A percentile compares a stretch with the other conserved stretches of the same genome.
Evolutionary conservation across 1,140 invertebrate species (phyloP).

Genomic region (Cydia fagiglandana): DNA sequence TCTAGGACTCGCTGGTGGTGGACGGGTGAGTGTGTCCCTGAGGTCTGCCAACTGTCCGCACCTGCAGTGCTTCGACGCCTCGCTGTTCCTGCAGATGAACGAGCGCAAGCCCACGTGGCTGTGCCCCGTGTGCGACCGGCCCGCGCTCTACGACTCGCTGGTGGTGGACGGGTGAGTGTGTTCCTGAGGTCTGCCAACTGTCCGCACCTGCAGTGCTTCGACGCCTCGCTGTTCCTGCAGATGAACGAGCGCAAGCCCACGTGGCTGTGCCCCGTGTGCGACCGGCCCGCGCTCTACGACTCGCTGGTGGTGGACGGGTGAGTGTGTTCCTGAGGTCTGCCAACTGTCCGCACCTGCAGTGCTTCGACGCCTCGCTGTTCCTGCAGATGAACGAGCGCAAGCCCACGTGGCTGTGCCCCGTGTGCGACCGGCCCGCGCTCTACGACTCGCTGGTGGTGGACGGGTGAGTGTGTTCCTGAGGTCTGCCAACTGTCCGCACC

Average conservation of each 20-base stretch:
- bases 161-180: slow-evolving; percentile 91
- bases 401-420: slow-evolving; percentile 98
- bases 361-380: slow-evolving; percentile 78
- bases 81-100: slow-evolving; percentile 98
- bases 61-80: slow-evolving; percentile 95
- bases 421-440: slow-evolving; percentile 94
- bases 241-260: slow-evolving; percentile 88
- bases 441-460: slow-evolving; percentile 96
- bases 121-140: slow-evolving; percentile 97
- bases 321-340: slow-evolving; percentile 40
- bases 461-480: slow-evolving; percentile 79
- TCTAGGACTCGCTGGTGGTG: slow-evolving; percentile 94
- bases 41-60: no score
- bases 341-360: no score
- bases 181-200: no score
- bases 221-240: slow-evolving; percentile 79
- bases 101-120: slow-evolving; percentile 99
- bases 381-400: slow-evolving; percentile 80
- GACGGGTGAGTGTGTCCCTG: slow-evolving; percentile 84
- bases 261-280: slow-evolving; percentile 99
- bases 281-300: slow-evolving; percentile 93
- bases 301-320: slow-evolving; percentile 95
- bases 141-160: slow-evolving; percentile 92
- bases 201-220: no score
- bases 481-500: no score